Evolutionary conservation across 2,888 invertebrate genomes (phyloP).

Genomic region (Athalia rosae): DNA sequence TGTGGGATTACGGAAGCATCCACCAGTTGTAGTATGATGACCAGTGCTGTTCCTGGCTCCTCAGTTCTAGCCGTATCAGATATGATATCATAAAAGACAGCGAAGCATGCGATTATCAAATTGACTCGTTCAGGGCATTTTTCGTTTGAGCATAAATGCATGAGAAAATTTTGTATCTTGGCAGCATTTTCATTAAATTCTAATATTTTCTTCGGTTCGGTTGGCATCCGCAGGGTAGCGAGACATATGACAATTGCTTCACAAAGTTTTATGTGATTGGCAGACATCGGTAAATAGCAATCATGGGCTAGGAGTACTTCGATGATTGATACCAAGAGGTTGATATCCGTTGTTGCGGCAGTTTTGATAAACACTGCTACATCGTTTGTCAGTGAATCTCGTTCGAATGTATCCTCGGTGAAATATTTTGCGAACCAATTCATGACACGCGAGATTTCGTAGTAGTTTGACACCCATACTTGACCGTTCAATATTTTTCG

Average conservation of each 20-base stretch:
- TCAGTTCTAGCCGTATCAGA: conserved; percentile 75
- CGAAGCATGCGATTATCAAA: conserved; percentile 76
- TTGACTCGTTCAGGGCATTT: conserved; percentile 67
- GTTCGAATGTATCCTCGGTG: conserved; percentile 52
- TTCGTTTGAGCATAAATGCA: conserved; percentile 51
- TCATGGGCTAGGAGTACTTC: conserved; percentile 53
- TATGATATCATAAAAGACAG: conserved; percentile 78
- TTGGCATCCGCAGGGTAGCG: conserved; percentile 58
- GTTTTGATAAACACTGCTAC: conserved; percentile 59
- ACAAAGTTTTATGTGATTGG: conserved; percentile 58
- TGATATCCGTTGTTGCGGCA: conserved; percentile 55
- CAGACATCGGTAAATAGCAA: conserved; percentile 55
- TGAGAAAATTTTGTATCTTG: conserved; percentile 58
- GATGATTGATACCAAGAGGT: conserved; percentile 57
- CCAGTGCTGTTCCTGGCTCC: conserved; percentile 78
- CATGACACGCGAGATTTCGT: conserved; percentile 61
- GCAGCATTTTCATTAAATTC: conserved; percentile 55
- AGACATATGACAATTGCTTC: conserved; percentile 60
- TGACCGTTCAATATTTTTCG: conserved; percentile 31
- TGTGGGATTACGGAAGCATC: conserved; percentile 67
- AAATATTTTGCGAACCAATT: conserved; percentile 64
- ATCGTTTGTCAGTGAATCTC: conserved; percentile 56
- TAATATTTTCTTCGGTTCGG: conserved; percentile 49
- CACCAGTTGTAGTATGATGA: conserved; percentile 78
- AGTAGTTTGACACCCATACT: conserved; percentile 54